Evolutionary conservation across 2,797 vertebrate genomes (phyloP).

Genomic region (Leptoclinus maculatus): DNA sequence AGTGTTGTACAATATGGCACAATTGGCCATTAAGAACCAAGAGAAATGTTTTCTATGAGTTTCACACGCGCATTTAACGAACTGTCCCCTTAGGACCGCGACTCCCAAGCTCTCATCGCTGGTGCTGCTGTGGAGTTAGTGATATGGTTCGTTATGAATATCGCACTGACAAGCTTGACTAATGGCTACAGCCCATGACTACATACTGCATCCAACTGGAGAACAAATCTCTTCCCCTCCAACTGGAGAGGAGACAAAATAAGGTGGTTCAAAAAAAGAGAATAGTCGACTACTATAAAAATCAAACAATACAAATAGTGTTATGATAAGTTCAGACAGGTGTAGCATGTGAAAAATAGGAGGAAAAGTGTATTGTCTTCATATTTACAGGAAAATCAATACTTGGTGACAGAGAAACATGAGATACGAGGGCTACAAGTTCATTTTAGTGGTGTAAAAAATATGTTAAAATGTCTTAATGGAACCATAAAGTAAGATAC

Average conservation of each 20-base stretch:
- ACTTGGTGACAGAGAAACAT: background rate
- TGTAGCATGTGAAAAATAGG: background rate
- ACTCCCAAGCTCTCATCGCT: conserved; percentile 23
- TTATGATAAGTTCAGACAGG: background rate
- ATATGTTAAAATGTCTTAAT: background rate
- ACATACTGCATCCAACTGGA: conserved; percentile 37
- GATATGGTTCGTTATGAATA: conserved; percentile 53
- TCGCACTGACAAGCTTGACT: conserved; percentile 57
- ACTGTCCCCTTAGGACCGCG: conserved; percentile 31
- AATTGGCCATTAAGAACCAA: conserved; percentile 13
- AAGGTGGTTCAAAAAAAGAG: background rate
- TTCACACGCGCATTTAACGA: conserved; percentile 41
- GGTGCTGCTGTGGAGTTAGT: conserved; percentile 31
- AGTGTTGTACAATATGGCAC: conserved; percentile 8
- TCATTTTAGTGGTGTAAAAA: background rate
- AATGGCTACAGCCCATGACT: conserved; percentile 54
- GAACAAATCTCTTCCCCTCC: conserved; percentile 38
- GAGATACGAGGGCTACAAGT: background rate
- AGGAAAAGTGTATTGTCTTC: background rate
- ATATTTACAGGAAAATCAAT: background rate
- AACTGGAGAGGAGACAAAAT: conserved; percentile 20
- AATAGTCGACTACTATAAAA: conserved; percentile 4
- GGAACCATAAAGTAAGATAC: background rate
- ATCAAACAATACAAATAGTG: conserved; percentile 12
- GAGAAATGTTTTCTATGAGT: conserved; percentile 26